phyloP scores from a whole-genome alignment of 2,113 vertebrate species.

The Panthera tigris region DNA sequence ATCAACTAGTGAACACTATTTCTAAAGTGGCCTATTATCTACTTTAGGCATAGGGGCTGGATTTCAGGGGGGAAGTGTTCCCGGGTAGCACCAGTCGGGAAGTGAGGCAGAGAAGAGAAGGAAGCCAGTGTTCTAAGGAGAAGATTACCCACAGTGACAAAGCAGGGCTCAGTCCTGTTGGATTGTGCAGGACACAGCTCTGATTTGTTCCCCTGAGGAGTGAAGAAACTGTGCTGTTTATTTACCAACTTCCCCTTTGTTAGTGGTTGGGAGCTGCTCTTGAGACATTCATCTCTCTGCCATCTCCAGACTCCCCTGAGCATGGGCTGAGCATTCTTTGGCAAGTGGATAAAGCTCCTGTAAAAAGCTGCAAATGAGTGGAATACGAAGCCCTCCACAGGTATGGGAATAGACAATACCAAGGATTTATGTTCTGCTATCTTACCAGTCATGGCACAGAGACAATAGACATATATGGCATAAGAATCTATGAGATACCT shows the following conservation, averaged over 20 bases:
- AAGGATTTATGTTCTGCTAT: not conserved
- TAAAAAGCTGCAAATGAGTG: not conserved
- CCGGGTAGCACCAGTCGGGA: not conserved
- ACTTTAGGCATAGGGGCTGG: not conserved
- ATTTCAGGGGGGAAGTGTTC: not conserved
- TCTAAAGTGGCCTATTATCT: not conserved
- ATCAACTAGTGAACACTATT: not conserved
- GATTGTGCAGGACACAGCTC: rapidly evolving
- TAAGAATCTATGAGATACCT: not conserved
- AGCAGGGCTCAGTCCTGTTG: not conserved
- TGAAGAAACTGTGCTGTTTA: not conserved
- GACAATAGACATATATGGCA: not conserved
- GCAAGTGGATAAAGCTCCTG: not conserved
- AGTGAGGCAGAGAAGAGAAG: not conserved
- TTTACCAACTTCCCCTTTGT: not conserved
- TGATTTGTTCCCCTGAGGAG: not conserved
- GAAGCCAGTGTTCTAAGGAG: not conserved
- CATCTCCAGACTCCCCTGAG: not conserved
- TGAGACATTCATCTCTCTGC: not conserved
- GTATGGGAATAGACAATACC: not conserved
- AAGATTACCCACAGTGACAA: not conserved
- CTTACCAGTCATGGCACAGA: not conserved
- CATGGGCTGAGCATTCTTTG: not conserved
- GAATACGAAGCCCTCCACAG: not conserved
- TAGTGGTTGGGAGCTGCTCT: not conserved